These are phyloP conservation scores for Nomia melanderi DNA, from an alignment of 1,140 invertebrate genomes.

Conservation along the genomic window DNA sequence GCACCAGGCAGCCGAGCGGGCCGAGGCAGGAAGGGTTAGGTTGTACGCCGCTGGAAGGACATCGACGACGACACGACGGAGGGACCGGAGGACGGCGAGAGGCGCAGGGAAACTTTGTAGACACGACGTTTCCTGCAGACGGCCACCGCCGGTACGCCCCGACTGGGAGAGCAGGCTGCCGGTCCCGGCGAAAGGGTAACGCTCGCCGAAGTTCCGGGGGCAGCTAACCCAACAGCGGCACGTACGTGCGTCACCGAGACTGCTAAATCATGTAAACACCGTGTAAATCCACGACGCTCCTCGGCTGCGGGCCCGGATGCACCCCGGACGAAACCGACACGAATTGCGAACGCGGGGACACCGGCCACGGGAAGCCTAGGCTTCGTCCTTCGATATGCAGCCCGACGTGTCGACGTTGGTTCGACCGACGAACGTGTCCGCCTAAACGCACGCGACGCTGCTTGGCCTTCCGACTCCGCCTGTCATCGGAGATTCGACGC, in stretches of 20 bases:
- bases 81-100: not conserved
- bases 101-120: constrained; percentile 68
- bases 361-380: not conserved
- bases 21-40: not conserved
- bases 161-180: constrained; percentile 29
- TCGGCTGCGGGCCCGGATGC: constrained; percentile 15
- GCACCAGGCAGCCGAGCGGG: too few relatives aligned
- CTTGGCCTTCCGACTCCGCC: not conserved
- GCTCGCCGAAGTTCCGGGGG: constrained; percentile 43
- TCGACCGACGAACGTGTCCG: not conserved
- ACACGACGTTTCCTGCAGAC: constrained; percentile 71
- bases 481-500: not conserved
- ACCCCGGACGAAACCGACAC: not conserved
- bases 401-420: too few relatives aligned
- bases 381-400: not conserved
- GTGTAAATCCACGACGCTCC: constrained; percentile 61
- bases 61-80: not conserved
- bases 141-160: constrained; percentile 33
- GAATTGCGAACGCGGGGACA: not conserved
- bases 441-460: not conserved
- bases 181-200: constrained; percentile 25
- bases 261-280: constrained; percentile 74
- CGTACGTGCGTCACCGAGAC: constrained; percentile 47
- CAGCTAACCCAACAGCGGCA: constrained; percentile 16
- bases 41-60: not conserved